Percentiles rank a stretch among this genome's conserved stretches.
phyloP scores from a whole-genome alignment of 2,888 invertebrate genomes.

The Rosalia funebris region DNA sequence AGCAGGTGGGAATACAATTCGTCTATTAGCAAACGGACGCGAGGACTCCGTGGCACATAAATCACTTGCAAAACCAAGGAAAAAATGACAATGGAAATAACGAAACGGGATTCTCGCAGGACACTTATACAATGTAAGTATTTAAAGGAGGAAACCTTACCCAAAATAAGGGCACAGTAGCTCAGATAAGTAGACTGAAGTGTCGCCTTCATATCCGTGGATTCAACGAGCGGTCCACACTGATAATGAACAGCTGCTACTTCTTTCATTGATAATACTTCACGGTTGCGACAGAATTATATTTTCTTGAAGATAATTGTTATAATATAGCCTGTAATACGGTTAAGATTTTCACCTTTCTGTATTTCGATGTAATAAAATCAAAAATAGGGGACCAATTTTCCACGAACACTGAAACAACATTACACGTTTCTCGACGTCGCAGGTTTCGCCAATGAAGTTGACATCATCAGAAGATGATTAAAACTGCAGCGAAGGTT shows the following conservation, averaged over 20 bases:
- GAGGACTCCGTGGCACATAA: too few relatives aligned
- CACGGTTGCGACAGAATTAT: background rate
- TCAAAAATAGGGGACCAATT: too few relatives aligned
- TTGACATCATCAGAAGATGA: too few relatives aligned
- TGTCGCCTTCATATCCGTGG: slow-evolving; percentile 5
- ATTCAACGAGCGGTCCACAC: slow-evolving; percentile 16
- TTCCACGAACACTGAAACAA: too few relatives aligned
- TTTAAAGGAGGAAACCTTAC: slow-evolving; percentile 50
- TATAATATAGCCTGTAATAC: too few relatives aligned
- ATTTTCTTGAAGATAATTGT: too few relatives aligned
- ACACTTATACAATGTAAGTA: background rate
- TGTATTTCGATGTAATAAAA: too few relatives aligned
- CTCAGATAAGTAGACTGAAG: slow-evolving; percentile 11
- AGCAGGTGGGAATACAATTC: slow-evolving; percentile 14
- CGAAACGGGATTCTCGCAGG: slow-evolving; percentile 2
- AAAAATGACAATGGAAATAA: slow-evolving; percentile 10
- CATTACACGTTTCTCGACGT: too few relatives aligned
- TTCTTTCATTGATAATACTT: slow-evolving; percentile 1
- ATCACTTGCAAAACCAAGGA: slow-evolving; percentile 5
- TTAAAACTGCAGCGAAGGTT: too few relatives aligned
- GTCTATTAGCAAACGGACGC: too few relatives aligned
- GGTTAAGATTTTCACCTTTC: too few relatives aligned
- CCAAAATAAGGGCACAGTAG: slow-evolving; percentile 27
- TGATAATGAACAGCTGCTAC: slow-evolving; percentile 25
- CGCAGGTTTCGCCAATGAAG: too few relatives aligned